Percentiles rank a stretch among this genome's conserved stretches.
Evolutionary conservation across 1,140 invertebrate genomes (phyloP).

Genomic region (Liolophura sinensis): DNA sequence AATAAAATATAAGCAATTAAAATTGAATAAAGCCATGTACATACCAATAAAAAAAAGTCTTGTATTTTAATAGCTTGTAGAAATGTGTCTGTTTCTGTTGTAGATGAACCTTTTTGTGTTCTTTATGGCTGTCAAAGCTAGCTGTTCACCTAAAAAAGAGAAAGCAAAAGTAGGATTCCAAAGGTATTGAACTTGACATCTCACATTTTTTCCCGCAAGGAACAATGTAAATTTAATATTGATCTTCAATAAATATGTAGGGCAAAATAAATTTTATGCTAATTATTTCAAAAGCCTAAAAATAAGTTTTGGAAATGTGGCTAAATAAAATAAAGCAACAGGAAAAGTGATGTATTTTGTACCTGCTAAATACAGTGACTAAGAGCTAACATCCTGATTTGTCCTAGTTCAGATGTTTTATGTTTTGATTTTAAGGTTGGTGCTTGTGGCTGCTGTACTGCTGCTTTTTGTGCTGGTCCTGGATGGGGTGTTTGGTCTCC

Average conservation of each 20-base stretch:
- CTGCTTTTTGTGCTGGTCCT: constrained; percentile 76
- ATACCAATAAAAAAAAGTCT: too few species aligned
- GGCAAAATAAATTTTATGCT: too few species aligned
- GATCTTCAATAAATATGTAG: too few species aligned
- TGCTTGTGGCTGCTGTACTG: constrained; percentile 77
- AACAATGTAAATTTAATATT: too few species aligned
- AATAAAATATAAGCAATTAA: background rate
- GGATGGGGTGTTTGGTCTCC: constrained; percentile 79
- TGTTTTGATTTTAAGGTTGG: constrained; percentile 66
- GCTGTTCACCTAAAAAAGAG: constrained; percentile 65
- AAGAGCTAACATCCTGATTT: too few species aligned
- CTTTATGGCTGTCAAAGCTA: constrained; percentile 82
- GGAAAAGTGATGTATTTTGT: background rate
- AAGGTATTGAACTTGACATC: too few species aligned
- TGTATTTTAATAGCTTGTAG: constrained; percentile 4
- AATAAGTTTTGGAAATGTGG: too few species aligned
- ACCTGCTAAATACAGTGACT: background rate
- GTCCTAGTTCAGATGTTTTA: background rate
- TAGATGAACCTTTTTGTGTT: constrained; percentile 70
- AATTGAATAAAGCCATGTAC: too few species aligned
- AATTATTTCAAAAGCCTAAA: too few species aligned
- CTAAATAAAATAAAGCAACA: background rate
- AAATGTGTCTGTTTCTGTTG: constrained; percentile 20
- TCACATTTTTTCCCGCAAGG: too few species aligned
- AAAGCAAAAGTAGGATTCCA: too few species aligned